Evolutionary conservation across 2,797 vertebrate species (phyloP).

Genomic region (Microctenopoma stevenorrisi): DNA sequence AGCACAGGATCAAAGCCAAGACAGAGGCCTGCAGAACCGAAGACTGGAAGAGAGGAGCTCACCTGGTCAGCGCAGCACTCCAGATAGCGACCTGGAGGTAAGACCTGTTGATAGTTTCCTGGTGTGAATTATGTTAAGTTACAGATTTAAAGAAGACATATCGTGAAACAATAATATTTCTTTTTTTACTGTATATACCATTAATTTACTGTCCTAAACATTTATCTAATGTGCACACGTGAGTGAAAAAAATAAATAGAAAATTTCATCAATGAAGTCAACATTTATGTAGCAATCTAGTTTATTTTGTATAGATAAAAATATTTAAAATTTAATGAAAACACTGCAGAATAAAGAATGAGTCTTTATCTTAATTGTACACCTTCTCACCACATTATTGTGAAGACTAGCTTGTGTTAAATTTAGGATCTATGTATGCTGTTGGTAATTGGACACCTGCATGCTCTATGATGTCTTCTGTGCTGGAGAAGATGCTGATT

Average conservation of each 20-base stretch:
- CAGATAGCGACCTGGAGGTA: constrained; percentile 94
- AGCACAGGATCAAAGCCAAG: constrained; percentile 77
- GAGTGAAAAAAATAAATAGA: no score
- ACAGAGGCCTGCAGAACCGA: constrained; percentile 83
- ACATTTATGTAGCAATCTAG: no score
- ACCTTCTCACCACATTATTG: constrained; percentile 10
- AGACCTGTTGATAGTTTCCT: constrained; percentile 30
- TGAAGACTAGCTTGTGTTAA: constrained; percentile 12
- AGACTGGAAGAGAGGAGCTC: constrained; percentile 87
- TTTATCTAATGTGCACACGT: no score
- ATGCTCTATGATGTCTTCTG: constrained; percentile 5
- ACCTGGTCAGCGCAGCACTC: constrained; percentile 92
- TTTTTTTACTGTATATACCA: no score
- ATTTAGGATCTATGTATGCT: constrained; percentile 21
- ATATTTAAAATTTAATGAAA: neutral
- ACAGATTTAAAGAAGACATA: no score
- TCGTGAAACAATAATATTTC: no score
- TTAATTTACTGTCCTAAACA: no score
- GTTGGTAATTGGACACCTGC: constrained; percentile 35
- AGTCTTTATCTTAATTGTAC: neutral
- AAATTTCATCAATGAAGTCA: no score
- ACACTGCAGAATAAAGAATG: no score
- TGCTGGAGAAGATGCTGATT: neutral
- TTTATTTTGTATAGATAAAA: neutral
- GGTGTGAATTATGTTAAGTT: neutral